phyloP scores from a whole-genome alignment of 2,113 vertebrate species.

The Petaurus breviceps region DNA sequence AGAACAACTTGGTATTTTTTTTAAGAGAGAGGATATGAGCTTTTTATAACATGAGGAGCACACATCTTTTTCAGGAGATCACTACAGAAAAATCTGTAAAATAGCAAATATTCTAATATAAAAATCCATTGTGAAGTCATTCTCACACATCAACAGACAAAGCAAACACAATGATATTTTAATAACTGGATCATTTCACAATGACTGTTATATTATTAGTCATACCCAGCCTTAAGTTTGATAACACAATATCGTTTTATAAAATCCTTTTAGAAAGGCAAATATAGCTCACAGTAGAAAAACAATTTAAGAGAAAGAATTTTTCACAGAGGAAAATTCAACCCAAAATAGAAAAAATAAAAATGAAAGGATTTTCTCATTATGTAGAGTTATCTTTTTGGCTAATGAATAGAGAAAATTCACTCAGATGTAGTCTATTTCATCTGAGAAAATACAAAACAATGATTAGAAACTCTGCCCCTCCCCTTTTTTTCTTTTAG shows the following conservation, averaged over 20 bases:
- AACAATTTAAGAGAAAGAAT: conserved; percentile 34
- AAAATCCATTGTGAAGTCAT: conserved; percentile 36
- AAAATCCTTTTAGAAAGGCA: conserved; percentile 53
- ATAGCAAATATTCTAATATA: conserved; percentile 31
- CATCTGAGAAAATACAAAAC: not conserved
- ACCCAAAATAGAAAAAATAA: conserved; percentile 47
- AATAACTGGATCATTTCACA: conserved; percentile 27
- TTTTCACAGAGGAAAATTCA: conserved; percentile 41
- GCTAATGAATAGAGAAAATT: conserved; percentile 42
- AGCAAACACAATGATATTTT: conserved; percentile 43
- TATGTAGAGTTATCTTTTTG: conserved; percentile 6
- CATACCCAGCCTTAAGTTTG: conserved; percentile 26
- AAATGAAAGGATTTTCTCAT: conserved; percentile 14
- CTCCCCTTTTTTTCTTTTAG: not conserved
- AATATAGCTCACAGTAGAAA: conserved; percentile 46
- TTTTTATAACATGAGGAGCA: not conserved
- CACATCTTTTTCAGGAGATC: not conserved
- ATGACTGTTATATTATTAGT: not conserved
- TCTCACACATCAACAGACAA: conserved; percentile 16
- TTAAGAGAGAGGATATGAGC: not conserved
- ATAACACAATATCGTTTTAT: not conserved
- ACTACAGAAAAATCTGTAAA: conserved; percentile 46
- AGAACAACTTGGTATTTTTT: conserved; percentile 9
- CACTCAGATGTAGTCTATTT: not conserved
- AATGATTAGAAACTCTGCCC: not conserved